Base-by-base conservation (phyloP, 2,797 vertebrate genomes). In the Gobio occitaniae region DNA sequence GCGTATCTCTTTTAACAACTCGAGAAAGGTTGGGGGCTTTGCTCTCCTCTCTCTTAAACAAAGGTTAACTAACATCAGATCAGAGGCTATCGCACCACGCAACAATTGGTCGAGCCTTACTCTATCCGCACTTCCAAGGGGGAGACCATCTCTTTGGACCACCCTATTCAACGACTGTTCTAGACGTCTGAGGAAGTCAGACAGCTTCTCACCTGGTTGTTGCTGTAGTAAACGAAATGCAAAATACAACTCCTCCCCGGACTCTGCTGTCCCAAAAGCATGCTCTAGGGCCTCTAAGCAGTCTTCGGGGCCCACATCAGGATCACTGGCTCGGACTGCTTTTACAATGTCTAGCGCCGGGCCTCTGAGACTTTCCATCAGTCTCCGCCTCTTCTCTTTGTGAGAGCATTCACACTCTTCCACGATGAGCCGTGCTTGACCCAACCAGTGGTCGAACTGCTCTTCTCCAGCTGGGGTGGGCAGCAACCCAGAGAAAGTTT, bases 61-160 rank as follows among this genome's bases (percentile, higher is more conserved):
- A 2, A 88, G 78, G 29, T 85, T 71, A 29, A 88, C 48, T 7
- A 88, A 17, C 83, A 88, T 86, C 6, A 88, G 16, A 4, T 86
- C 83, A 3, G 87, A 85, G 5, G 54, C 21, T 11, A 70, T 48
- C 19, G 87, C 79, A 4, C 75, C 74, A 19, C 19, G 17, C 19
- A 86, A 25, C 1, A 88, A 19, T 38, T 85, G 83, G 15, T 85
- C 68, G 2, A 84, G 12, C 11, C 82, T 3, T 3, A 47, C 72
- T 54, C n/a, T 52, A 36, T 25, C 25, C 25, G 25, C 25, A 25
- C 12, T 2, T 21, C 13, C 16, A 3, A 21, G 2, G 17, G 50
- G 10, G 12, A 89, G 15, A 3, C 85, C 83, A 15, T 47, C 85
- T 80, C 61, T 16, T 47, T 52, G 52, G 11, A 87, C 85, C 1